Evolutionary conservation across 2,797 vertebrate genomes (phyloP).

Genomic region (Parambassis ranga): DNA sequence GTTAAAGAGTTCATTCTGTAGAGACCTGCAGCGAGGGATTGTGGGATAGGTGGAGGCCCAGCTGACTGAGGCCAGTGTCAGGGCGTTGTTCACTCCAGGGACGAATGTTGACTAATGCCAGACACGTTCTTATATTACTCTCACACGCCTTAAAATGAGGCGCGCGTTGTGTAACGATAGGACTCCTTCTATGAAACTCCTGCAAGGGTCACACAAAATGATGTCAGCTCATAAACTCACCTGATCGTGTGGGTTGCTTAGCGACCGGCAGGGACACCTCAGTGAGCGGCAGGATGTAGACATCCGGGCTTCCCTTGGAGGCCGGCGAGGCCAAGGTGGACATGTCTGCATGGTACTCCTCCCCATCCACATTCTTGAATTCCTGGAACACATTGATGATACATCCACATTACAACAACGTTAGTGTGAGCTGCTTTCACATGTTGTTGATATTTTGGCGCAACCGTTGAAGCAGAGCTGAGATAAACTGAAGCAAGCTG

Average conservation of each 20-base stretch:
- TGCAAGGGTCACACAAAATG: constrained; percentile 13
- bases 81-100: constrained; percentile 60
- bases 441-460: constrained; percentile 5
- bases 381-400: constrained; percentile 85
- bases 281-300: constrained; percentile 94
- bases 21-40: constrained; percentile 49
- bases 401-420: not conserved
- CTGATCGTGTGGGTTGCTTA: constrained; percentile 89
- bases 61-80: constrained; percentile 40
- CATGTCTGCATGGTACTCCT: constrained; percentile 85
- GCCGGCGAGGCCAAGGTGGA: constrained; percentile 86
- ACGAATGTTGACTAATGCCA: constrained; percentile 16
- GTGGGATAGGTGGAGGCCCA: constrained; percentile 64
- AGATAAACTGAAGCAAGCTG: constrained; percentile 32
- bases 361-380: constrained; percentile 93
- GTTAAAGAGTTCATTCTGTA: constrained; percentile 47
- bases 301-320: constrained; percentile 87
- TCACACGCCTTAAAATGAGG: constrained; percentile 17
- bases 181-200: not conserved
- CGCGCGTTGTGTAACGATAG: not conserved
- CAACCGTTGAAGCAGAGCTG: not conserved
- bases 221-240: too few relatives aligned
- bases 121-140: not conserved
- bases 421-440: not conserved
- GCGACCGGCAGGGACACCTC: constrained; percentile 91